Base-by-base conservation (phyloP, 2,113 vertebrate genomes). In the Myanophis thanlyinensis region DNA sequence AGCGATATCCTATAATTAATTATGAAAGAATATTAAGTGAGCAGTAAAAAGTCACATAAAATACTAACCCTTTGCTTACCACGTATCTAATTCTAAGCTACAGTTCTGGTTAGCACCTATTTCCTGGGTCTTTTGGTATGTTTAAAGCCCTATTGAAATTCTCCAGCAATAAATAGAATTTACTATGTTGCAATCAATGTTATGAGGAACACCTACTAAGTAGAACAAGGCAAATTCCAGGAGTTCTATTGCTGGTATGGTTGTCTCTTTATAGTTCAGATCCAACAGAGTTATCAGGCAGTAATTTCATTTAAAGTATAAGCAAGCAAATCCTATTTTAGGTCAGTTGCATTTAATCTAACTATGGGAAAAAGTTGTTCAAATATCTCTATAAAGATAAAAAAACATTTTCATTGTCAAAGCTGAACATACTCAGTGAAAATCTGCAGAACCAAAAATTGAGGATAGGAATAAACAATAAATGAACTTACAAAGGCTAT, bases 31-130 rank as follows among this genome's bases (percentile, higher is more conserved):
- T 84, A 67, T 67, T 59, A 88, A 40, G 91, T n/a, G 13, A 51
- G 11, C 23, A 67, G 11, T 51, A 91, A 35, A 93, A 53, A 20
- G 2, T 5, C 25, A 85, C 85, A 48, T 91, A 46, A 88, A 62
- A 49, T 48, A 15, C 53, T 89, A 47, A 48, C 15, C 25, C 87
- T 6, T 62, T 85, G 40, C 20, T 52, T 44, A 90, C 80, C 4
- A 95, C 49, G 67, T 0, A 90, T 51, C 89, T 90, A 52, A 92
- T 59, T 23, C 85, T 88, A 5, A 40, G 12, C 44, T 93, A 93
- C 92, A 87, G 13, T 73, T 56, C 89, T 84, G 93, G 48, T 62
- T 87, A 30, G 20, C 56, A 87, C 1, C 85, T 89, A 91, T 67
- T 85, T 93, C 91, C 47, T 89, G 9, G 11, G 90, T 1, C 73